phyloP scores from a whole-genome alignment of 2,113 vertebrate species.

The Bettongia penicillata region DNA sequence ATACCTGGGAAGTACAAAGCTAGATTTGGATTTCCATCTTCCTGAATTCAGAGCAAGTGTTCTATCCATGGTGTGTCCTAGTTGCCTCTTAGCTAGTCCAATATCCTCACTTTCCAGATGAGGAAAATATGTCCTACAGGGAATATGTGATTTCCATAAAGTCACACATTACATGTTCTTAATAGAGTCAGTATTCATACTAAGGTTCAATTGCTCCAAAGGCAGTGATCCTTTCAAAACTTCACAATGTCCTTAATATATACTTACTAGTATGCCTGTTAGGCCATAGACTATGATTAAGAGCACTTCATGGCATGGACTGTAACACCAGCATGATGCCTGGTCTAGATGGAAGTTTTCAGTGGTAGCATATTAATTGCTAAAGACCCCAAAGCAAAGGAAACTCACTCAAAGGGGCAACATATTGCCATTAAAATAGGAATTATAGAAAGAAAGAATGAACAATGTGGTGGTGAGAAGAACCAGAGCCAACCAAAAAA shows the following conservation, averaged over 20 bases:
- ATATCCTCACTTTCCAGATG: not conserved
- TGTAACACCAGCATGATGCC: not conserved
- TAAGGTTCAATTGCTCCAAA: not conserved
- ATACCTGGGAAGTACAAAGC: not conserved
- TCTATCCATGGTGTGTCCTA: not conserved
- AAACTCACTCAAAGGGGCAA: not conserved
- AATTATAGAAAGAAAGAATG: not conserved
- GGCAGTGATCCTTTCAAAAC: not conserved
- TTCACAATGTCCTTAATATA: not conserved
- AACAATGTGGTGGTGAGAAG: not conserved
- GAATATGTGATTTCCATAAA: not conserved
- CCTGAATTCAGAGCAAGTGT: not conserved
- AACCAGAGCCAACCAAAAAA: not conserved
- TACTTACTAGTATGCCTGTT: not conserved
- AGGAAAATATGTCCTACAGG: not conserved
- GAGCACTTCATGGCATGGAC: not conserved
- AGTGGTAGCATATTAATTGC: not conserved
- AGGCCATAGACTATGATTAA: not conserved
- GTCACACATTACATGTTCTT: too few relatives aligned
- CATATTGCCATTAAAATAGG: not conserved
- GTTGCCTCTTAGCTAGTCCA: not conserved
- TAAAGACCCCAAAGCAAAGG: not conserved
- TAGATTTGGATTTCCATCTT: too few relatives aligned
- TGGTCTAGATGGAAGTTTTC: not conserved
- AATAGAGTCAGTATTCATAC: not conserved